Evolutionary conservation across 2,888 invertebrate species (phyloP).

Genomic region (Lathronympha strigana): DNA sequence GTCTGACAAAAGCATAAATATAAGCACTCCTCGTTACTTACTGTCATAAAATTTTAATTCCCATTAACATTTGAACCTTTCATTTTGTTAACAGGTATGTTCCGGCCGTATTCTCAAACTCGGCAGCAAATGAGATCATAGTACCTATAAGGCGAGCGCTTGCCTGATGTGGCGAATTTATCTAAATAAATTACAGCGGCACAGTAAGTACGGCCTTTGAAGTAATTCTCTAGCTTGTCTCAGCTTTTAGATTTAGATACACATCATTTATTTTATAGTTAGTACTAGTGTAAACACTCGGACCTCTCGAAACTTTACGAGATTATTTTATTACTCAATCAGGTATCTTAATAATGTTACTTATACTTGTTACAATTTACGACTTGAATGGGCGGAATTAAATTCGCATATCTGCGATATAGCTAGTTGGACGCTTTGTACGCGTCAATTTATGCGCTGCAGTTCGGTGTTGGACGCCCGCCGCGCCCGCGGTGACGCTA

Average conservation of each 20-base stretch:
- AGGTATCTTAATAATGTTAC: slow-evolving; percentile 6
- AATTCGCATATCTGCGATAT: slow-evolving; percentile 52
- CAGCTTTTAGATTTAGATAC: slow-evolving; percentile 59
- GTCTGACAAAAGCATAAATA: slow-evolving; percentile 60
- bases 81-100: slow-evolving; percentile 70
- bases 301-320: slow-evolving; percentile 1
- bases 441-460: slow-evolving; percentile 55
- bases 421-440: slow-evolving; percentile 56
- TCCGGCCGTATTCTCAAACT: slow-evolving; percentile 47
- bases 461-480: slow-evolving; percentile 45
- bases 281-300: slow-evolving; percentile 48
- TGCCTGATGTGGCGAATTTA: slow-evolving; percentile 52
- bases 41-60: slow-evolving; percentile 63
- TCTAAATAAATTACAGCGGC: slow-evolving; percentile 58
- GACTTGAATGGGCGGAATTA: slow-evolving; percentile 41
- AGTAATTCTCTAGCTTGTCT: slow-evolving; percentile 46
- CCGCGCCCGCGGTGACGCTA: no score
- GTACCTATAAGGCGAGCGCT: slow-evolving; percentile 50
- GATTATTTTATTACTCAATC: slow-evolving; percentile 21
- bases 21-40: slow-evolving; percentile 45
- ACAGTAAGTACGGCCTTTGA: slow-evolving; percentile 32
- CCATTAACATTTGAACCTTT: slow-evolving; percentile 52
- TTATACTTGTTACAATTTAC: slow-evolving; percentile 32
- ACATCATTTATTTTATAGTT: slow-evolving; percentile 50
- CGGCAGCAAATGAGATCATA: slow-evolving; percentile 49